These are phyloP conservation scores for Smithornis capensis DNA, from an alignment of 2,113 vertebrate genomes.

Conservation along the genomic window DNA sequence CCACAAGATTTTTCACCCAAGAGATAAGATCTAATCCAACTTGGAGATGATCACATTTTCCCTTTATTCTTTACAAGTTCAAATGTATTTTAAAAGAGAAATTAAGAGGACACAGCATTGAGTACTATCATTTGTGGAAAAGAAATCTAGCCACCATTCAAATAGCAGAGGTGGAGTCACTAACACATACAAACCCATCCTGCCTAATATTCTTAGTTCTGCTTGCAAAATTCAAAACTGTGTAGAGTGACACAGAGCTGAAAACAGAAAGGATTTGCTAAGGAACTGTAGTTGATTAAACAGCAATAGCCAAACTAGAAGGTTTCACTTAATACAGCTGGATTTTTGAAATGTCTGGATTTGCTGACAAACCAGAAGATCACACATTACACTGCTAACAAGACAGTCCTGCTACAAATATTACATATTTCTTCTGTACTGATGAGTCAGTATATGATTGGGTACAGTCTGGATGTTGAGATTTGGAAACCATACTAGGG, in stretches of 20 bases:
- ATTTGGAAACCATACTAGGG: background rate
- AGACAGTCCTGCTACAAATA: background rate
- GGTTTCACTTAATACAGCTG: background rate
- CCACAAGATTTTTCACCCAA: background rate
- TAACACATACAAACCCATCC: background rate
- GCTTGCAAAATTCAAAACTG: background rate
- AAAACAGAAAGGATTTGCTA: background rate
- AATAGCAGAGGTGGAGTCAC: background rate
- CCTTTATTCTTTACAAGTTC: background rate
- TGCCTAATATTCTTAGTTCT: background rate
- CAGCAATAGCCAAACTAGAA: background rate
- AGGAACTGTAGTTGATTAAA: background rate
- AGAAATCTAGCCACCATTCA: background rate
- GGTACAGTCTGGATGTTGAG: background rate
- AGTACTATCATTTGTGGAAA: background rate
- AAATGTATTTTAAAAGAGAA: background rate
- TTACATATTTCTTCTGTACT: background rate
- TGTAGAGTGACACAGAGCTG: background rate
- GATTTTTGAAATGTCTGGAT: background rate
- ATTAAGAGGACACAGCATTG: background rate
- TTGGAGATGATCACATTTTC: background rate
- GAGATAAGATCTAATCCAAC: background rate
- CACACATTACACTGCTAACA: background rate
- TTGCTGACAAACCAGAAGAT: background rate
- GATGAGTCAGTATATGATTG: background rate